Evolutionary conservation across 2,888 invertebrate species (phyloP).

Genomic region (Ptilodon capucinus): DNA sequence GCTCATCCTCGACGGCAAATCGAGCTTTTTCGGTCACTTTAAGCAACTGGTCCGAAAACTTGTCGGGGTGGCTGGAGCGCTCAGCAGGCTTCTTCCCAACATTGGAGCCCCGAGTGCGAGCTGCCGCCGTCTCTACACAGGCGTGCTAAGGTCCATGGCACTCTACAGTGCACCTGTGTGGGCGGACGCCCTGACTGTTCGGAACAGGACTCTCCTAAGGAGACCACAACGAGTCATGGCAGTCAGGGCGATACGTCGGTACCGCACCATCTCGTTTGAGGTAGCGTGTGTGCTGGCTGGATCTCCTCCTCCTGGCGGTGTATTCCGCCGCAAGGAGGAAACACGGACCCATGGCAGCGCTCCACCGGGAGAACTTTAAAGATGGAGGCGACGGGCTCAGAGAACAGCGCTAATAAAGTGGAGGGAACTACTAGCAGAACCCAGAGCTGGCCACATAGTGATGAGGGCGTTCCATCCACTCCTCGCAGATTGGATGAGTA

Average conservation of each 20-base stretch:
- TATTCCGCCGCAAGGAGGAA: too few species aligned
- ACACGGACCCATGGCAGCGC: not conserved
- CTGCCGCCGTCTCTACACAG: not conserved
- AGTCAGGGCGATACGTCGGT: not conserved
- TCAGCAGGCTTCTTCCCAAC: too few species aligned
- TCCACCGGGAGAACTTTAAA: not conserved
- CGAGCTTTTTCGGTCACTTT: not conserved
- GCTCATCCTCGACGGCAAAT: not conserved
- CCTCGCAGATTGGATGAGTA: not conserved
- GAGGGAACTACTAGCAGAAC: not conserved
- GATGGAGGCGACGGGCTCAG: not conserved
- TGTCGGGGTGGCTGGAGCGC: not conserved
- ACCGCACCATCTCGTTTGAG: constrained; percentile 8
- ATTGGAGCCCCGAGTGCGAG: not conserved
- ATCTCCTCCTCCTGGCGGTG: constrained; percentile 4
- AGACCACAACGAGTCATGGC: not conserved
- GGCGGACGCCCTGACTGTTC: not conserved
- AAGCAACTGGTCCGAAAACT: not conserved
- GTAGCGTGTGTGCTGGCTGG: constrained; percentile 6
- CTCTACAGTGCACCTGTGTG: not conserved
- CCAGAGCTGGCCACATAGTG: not conserved
- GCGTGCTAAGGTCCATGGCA: not conserved
- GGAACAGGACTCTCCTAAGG: not conserved
- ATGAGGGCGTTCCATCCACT: not conserved
- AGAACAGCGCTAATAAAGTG: not conserved